phyloP scores from a whole-genome alignment of 1,140 invertebrate species.

The Drosophila micromelanica region DNA sequence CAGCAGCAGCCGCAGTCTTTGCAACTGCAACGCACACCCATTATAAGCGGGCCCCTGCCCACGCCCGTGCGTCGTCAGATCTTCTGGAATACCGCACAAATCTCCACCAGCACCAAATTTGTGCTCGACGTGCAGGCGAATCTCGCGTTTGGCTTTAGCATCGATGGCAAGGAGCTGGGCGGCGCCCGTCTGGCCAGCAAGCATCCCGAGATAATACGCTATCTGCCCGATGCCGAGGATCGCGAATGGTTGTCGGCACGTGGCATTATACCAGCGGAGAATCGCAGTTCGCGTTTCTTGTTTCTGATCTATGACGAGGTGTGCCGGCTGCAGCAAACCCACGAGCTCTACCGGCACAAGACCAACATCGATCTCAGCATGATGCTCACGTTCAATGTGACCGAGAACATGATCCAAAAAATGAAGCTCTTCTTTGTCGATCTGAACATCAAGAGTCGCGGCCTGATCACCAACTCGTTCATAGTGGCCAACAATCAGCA shows the following conservation, averaged over 20 bases:
- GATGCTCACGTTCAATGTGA: conserved; percentile 75
- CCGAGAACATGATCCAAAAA: conserved; percentile 80
- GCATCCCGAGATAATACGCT: conserved; percentile 82
- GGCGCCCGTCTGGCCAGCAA: conserved; percentile 74
- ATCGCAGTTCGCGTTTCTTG: conserved; percentile 76
- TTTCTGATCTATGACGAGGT: conserved; percentile 82
- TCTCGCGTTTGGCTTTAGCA: conserved; percentile 79
- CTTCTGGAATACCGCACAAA: conserved; percentile 81
- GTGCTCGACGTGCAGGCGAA: conserved; percentile 82
- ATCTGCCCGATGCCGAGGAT: conserved; percentile 79
- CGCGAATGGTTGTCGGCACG: conserved; percentile 73
- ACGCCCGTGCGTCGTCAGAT: conserved; percentile 76
- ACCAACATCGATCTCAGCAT: conserved; percentile 70
- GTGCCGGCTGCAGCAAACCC: conserved; percentile 66
- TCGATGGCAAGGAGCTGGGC: conserved; percentile 70
- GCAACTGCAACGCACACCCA: conserved; percentile 43
- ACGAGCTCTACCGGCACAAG: conserved; percentile 70
- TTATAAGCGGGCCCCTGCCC: conserved; percentile 55
- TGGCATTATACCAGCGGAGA: conserved; percentile 75
- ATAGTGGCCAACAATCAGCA: conserved; percentile 52
- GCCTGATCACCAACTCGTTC: conserved; percentile 79
- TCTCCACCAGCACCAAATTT: conserved; percentile 77
- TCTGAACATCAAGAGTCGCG: conserved; percentile 82
- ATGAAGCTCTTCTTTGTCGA: conserved; percentile 82
- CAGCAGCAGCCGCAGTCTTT: conserved; percentile 3